Evolutionary conservation across 2,888 invertebrate genomes (phyloP), one percentile per base, ranked within the genome.

Genomic region (Chalcis sispes): DNA sequence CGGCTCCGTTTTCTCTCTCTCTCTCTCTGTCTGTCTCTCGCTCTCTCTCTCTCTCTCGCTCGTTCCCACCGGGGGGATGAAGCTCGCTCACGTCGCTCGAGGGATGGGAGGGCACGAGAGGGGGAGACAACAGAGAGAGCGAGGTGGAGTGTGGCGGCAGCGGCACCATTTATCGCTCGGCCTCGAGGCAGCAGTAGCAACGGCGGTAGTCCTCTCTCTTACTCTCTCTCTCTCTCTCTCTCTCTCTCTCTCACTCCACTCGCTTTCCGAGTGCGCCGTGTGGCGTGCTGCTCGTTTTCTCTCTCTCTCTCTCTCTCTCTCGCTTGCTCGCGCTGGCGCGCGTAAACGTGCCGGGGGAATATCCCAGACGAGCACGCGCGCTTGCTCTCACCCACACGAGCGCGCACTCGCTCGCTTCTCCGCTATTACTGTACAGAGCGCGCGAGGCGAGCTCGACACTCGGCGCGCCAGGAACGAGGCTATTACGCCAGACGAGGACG

Each of bases 231-330:
- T 36, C 58, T 59, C 23, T 61, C 25, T 52, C 29, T 54, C 46
- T 25, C 32, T 56, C 64, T 56, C 46, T 65, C 54, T 42, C 42
- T 23, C 50, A 32, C 27, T 48, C 46, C n/a, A n/a, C n/a, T n/a
- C n/a, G n/a, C n/a, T n/a, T n/a, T n/a, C n/a, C n/a, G n/a, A n/a
- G n/a, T n/a, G n/a, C n/a, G n/a, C n/a, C n/a, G n/a, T n/a, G n/a
- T n/a, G n/a, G n/a, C n/a, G n/a, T n/a, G n/a, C 27, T 46, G 5
- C 62, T 46, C n/a, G 46, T n/a, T 52, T 25, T 54, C 46, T 25
- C 32, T 56, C 64, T 56, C 46, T 65, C 54, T 42, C 42, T 23
- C 50, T 50, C 27, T 48, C 46, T 27, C 62, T n/a, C 62, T 46
- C n/a, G 46, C n/a, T 46, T 32, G 10, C 40, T 64, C 61, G 40